Conservation (phyloP, 2,113 vertebrate genomes). For the Pomatorhinus ruficollis region DNA sequence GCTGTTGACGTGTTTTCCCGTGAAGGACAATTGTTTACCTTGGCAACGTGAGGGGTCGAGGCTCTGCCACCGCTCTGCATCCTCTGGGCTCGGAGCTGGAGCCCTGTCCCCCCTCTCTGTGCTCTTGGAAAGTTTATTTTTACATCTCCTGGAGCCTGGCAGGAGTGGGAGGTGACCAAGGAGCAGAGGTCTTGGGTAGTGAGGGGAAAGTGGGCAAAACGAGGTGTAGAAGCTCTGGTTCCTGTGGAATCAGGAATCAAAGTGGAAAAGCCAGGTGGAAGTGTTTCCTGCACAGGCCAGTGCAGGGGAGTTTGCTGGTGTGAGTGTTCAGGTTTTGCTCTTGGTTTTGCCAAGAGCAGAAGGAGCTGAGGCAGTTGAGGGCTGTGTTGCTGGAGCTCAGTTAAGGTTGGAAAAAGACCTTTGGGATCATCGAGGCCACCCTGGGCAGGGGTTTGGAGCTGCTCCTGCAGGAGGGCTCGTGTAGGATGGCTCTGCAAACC, state of each 20-base stretch:
- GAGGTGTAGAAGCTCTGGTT: too few relatives aligned
- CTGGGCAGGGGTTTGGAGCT: not conserved
- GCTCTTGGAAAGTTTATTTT: not conserved
- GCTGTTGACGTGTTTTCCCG: not conserved
- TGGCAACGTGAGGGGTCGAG: not conserved
- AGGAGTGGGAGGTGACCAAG: not conserved
- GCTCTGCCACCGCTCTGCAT: not conserved
- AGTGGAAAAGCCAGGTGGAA: not conserved
- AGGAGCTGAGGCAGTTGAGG: not conserved
- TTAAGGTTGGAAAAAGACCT: not conserved
- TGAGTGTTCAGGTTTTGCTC: not conserved
- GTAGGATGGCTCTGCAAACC: not conserved
- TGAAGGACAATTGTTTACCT: not conserved
- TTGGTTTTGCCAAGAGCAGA: not conserved
- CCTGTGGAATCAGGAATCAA: too few relatives aligned
- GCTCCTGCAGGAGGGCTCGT: not conserved
- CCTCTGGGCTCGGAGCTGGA: not conserved
- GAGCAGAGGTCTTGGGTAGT: not conserved
- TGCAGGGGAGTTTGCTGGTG: not conserved
- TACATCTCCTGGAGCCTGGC: not conserved
- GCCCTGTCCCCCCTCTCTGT: not conserved
- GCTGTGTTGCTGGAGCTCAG: not conserved
- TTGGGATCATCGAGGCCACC: not conserved
- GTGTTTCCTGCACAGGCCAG: fast-evolving
- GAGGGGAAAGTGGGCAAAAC: not conserved